phyloP scores from a whole-genome alignment of 2,113 vertebrate species.

The Numenius arquata region DNA sequence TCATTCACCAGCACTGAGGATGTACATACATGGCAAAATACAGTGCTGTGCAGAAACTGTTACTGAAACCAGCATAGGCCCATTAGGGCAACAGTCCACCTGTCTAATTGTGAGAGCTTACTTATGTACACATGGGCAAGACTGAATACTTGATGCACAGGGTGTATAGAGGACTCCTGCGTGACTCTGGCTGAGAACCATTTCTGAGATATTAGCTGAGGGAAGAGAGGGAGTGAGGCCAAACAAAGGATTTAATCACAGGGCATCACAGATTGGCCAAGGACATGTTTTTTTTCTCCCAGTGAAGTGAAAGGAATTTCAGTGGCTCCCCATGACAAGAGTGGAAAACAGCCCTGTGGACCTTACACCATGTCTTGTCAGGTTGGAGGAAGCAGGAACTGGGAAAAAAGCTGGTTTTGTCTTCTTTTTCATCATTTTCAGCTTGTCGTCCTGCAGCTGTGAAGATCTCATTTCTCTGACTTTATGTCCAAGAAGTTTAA shows the following conservation, averaged over 20 bases:
- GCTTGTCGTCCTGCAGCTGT: neutral
- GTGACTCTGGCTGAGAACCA: neutral
- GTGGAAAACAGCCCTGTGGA: neutral
- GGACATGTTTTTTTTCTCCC: neutral
- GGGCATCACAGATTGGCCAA: neutral
- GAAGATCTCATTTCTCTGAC: neutral
- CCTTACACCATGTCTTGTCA: neutral
- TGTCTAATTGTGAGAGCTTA: neutral
- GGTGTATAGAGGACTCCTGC: neutral
- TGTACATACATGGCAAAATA: neutral
- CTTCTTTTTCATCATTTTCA: neutral
- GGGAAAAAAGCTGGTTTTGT: neutral
- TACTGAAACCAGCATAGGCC: neutral
- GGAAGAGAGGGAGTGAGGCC: neutral
- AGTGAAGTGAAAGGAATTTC: neutral
- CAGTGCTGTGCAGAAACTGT: neutral
- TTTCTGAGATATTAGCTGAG: neutral
- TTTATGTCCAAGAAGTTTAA: neutral
- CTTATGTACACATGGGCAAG: neutral
- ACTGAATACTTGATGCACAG: neutral
- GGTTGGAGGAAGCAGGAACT: neutral
- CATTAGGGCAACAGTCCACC: neutral
- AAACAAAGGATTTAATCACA: neutral
- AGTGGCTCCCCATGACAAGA: neutral
- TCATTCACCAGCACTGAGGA: neutral